Evolutionary conservation across 2,113 vertebrate species (phyloP), one percentile per base, ranked within the genome.

Genomic region (Mesembrinibis cayennensis): DNA sequence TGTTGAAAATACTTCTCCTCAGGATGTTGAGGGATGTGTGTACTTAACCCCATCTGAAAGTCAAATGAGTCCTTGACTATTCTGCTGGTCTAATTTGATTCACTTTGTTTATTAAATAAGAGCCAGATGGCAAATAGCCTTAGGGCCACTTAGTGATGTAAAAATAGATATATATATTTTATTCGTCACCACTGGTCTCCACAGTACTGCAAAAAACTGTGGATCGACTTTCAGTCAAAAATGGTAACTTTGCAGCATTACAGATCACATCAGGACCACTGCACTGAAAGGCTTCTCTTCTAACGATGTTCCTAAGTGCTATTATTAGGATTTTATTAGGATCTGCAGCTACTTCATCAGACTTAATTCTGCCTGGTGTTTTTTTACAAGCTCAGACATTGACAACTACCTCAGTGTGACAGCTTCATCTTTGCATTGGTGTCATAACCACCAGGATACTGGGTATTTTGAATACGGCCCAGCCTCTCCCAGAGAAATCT

Each of bases 1-100:
- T 87, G 50, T 82, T 91, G 85, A 93, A 91, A 95, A 96, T 95
- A 76, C 44, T 95, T 95, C 88, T 83, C 36, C 77, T 89, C 42
- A 38, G 61, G 76, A 71, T 56, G 85, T 74, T 76, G 93, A 93
- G 77, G 82, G 88, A 91, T 77, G 67, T 89, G 93, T 91, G 91
- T 74, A 56, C 66, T 80, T 83, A 89, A 95, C 42, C 67, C 63
- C 72, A 71, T 58, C 27, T 76, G 62, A 89, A 91, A 89, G 77
- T 71, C 88, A 93, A 91, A 93, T 40, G 67, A 89, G 58, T 45
- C 38, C 67, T 82, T 71, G 72, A 52, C 56, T 65, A 17, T 76
- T 91, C 56, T 38, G 45, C 63, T 44, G 22, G 29, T 59, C 42
- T 89, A 29, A 79, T 84, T 93, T 67, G n/a, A 81, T 89, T 84